Percentiles rank a stretch among this genome's conserved stretches.
These are phyloP conservation scores for Tetranychus piercei DNA, from an alignment of 2,888 invertebrate genomes.

Conservation along the genomic window DNA sequence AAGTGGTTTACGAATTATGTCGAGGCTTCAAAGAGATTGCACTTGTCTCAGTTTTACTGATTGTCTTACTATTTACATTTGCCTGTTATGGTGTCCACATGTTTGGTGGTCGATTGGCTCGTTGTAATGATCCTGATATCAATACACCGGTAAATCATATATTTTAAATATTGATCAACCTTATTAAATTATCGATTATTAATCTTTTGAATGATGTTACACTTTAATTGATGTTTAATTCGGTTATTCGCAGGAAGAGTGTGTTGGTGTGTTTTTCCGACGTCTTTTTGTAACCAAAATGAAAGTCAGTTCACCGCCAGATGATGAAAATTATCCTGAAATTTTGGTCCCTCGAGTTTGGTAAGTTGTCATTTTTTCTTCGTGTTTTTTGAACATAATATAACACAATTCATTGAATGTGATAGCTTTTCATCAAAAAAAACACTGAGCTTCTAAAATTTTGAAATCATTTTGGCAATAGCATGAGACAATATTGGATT, in stretches of 20 bases:
- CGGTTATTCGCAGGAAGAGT: constrained; percentile 48
- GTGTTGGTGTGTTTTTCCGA: constrained; percentile 84
- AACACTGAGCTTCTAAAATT: neutral
- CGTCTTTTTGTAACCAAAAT: constrained; percentile 94
- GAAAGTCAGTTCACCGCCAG: constrained; percentile 54
- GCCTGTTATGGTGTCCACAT: constrained; percentile 96
- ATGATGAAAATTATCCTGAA: constrained; percentile 71
- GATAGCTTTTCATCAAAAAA: neutral
- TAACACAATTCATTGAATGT: neutral
- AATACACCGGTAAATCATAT: constrained; percentile 29
- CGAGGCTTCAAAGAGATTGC: constrained; percentile 96
- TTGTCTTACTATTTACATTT: constrained; percentile 95
- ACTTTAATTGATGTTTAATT: neutral
- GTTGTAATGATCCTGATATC: constrained; percentile 89
- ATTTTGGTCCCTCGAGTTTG: constrained; percentile 91
- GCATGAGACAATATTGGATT: constrained; percentile 1
- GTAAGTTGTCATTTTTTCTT: constrained; percentile 38
- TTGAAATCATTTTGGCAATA: neutral
- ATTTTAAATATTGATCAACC: constrained; percentile 11
- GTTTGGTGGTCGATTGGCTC: constrained; percentile 83
- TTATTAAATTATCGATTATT: neutral
- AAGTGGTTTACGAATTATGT: constrained; percentile 94
- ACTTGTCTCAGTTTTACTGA: constrained; percentile 82
- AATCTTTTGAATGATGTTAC: neutral
- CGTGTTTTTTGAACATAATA: neutral